Base-by-base conservation (phyloP, 1,140 invertebrate genomes). In the Ganaspis sp. region DNA sequence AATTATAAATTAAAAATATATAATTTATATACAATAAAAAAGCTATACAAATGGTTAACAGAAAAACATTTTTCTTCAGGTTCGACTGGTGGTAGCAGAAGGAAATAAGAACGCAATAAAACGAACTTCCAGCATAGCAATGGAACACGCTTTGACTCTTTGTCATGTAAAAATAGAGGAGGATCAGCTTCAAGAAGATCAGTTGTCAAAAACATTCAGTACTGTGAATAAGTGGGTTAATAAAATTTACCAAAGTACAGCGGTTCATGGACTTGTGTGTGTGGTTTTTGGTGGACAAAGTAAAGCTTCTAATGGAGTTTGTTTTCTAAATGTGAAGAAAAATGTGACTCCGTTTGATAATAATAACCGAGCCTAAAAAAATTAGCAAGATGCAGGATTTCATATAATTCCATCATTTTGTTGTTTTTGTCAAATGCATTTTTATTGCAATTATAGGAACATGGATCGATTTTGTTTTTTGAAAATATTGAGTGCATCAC, bases 181-280 rank as follows among this genome's bases (percentile, higher is more conserved):
- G 34, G 82, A 91, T n/a, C 78, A 91, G 70, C 86, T 92, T 34
- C 64, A 83, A 34, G 37, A 90, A 9, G 87, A 91, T 58, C 87
- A 87, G 21, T 71, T 88, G 1, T 86, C 89, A 21, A 91, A 92
- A 53, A 92, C 90, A 6, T 90, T 92, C 34, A 81, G 75, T 17
- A 92, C 85, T 54, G 83, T 95, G 42, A 93, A 95, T 85, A 92
- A 92, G 70, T 94, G 94, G 93, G 90, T 95, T 15, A 82, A 92
- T 34, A 92, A 92, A 71, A 82, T 95, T 73, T 95, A 94, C 92
- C 87, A 93, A 38, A 89, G 89, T 77, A 87, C 93, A 9, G 91
- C 91, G 0, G 82, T 89, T 34, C 92, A 93, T 76, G 91, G 93
- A 19, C 85, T 95, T 37, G 84, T 92, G 49, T 90, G 93, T 64